Base-by-base conservation (phyloP, 2,113 vertebrate genomes). In the Cynoglossus semilaevis region DNA sequence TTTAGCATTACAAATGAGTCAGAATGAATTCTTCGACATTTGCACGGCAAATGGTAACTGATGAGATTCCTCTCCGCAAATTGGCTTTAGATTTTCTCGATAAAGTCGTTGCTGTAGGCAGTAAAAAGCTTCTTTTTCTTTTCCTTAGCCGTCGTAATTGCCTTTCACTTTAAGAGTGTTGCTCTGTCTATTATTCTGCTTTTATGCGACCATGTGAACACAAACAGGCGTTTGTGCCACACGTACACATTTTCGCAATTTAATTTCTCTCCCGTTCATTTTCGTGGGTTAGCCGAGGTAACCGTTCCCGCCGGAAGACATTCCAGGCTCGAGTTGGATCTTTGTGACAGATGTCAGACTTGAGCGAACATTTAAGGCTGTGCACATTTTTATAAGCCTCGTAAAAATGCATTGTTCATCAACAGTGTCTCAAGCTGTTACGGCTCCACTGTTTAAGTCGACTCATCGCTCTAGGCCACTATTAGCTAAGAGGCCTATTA, bases 341-440 rank as follows among this genome's bases (percentile, higher is more conserved):
- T 16, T 50, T 66, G 36, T 55, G 60, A 57, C 46, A 67, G 54
- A 47, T 60, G 54, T 56, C 46, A 49, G 12, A 9, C 40, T 22
- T 41, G 8, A 59, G 35, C 53, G 61, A 47, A 17, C 2, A 38
- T 58, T 75, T 17, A 48, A 42, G 1, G 44, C 52, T 54, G 0
- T 38, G 15, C 15, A 63, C 36, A 22, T 51, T 16, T 63, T 53
- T 13, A 48, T 47, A 13, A 44, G 36, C 56, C 12, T 18, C 41
- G 19, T 50, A 17, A 49, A 18, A 16, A 68, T 53, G n/a, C 7
- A 22, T 16, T 22, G 44, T 38, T 55, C 44, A 52, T 52, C 58
- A 48, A 15, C 34, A 55, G 45, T 60, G 53, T 55, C 46, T 63
- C 62, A 12, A 59, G 17, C 44, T 37, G 42, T 51, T 38, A 48